phyloP scores from a whole-genome alignment of 2,888 invertebrate genomes.

The Strigamia crassipes region DNA sequence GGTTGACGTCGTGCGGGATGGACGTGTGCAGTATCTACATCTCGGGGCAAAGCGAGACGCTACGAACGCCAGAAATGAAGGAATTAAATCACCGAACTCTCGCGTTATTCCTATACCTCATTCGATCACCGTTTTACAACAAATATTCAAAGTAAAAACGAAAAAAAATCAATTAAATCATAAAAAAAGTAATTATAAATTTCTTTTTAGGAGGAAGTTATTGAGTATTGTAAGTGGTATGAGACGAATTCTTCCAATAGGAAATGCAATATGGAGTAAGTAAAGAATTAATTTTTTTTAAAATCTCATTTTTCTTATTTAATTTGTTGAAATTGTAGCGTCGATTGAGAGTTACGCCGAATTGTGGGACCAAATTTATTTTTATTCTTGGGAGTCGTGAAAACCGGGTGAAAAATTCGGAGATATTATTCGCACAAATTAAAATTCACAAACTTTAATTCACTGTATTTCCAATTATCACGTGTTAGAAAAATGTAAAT shows the following conservation, averaged over 20 bases:
- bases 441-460: not conserved
- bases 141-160: not conserved
- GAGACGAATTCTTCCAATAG: not conserved
- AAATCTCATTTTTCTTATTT: not conserved
- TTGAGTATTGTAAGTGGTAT: not conserved
- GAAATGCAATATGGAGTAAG: slow-evolving; percentile 22
- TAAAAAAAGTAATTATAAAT: not conserved
- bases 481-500: not conserved
- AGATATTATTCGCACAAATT: not conserved
- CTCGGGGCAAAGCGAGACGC: not conserved
- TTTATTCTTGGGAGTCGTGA: slow-evolving; percentile 31
- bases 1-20: not conserved
- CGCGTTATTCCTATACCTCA: not conserved
- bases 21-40: not conserved
- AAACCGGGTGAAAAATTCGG: not conserved
- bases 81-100: not conserved
- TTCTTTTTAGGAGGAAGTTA: slow-evolving; percentile 3
- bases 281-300: not conserved
- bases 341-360: not conserved
- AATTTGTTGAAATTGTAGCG: not conserved
- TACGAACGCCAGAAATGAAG: not conserved
- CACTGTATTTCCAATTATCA: not conserved
- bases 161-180: no score
- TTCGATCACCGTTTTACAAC: slow-evolving; percentile 24
- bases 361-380: slow-evolving; percentile 19